Conservation (phyloP, 2,888 invertebrate species). For the Clunio marinus region DNA sequence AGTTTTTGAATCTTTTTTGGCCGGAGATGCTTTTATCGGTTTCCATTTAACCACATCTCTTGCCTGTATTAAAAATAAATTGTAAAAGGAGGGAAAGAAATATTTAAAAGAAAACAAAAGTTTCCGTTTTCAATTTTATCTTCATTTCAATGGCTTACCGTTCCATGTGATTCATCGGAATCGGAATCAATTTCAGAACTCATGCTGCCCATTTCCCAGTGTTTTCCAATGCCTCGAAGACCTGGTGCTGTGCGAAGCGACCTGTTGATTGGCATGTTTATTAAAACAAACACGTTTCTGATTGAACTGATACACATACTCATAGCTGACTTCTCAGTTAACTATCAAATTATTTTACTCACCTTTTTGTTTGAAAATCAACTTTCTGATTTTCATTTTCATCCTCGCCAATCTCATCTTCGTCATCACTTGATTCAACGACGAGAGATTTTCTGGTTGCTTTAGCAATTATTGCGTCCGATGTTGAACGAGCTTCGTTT, state of each 20-base stretch:
- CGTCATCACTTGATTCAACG: slow-evolving; percentile 40
- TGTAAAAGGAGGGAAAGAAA: slow-evolving; percentile 16
- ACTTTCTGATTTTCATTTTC: slow-evolving; percentile 43
- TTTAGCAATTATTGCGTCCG: slow-evolving; percentile 58
- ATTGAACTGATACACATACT: too few relatives aligned
- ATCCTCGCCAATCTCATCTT: slow-evolving; percentile 42
- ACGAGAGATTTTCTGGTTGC: slow-evolving; percentile 42
- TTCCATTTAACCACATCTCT: slow-evolving; percentile 40
- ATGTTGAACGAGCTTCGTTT: slow-evolving; percentile 74
- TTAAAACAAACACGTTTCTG: background rate
- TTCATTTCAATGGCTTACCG: slow-evolving; percentile 39
- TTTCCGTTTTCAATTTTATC: too few relatives aligned
- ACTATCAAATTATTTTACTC: background rate
- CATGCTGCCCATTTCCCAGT: slow-evolving; percentile 73
- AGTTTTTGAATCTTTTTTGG: background rate
- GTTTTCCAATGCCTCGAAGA: slow-evolving; percentile 70
- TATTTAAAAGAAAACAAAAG: background rate
- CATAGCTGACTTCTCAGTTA: background rate
- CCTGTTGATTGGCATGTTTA: slow-evolving; percentile 50
- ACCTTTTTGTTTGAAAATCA: slow-evolving; percentile 5
- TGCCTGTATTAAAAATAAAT: background rate
- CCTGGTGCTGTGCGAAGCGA: slow-evolving; percentile 69
- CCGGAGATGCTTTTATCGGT: slow-evolving; percentile 38
- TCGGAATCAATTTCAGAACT: slow-evolving; percentile 40
- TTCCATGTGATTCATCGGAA: slow-evolving; percentile 40